Evolutionary conservation across 2,113 vertebrate species (phyloP), one percentile per base, ranked within the genome.

Genomic region (Orientallactaga bullata): DNA sequence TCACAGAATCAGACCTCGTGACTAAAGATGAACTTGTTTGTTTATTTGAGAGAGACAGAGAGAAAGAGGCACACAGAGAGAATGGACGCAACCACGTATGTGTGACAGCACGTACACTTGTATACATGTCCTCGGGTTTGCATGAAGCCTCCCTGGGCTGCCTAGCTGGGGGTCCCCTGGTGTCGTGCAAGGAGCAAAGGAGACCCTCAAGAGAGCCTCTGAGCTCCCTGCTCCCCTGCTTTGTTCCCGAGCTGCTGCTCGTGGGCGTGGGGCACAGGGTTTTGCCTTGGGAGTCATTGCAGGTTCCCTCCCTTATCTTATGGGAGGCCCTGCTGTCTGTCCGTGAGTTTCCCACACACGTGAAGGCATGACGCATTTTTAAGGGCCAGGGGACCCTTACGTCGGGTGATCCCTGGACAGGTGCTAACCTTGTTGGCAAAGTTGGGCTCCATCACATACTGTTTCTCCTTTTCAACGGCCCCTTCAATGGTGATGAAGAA

Each of bases 401-500:
- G 2, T 0, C 1, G 37, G 7, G 73, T 0, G 18, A 23, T 73
- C 60, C 63, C 61, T 2, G 20, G 69, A 35, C 20, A 35, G 23
- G n/a, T 58, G 11, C 3, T 21, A 97, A 99, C 99, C 99, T 99
- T 99, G 94, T 99, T 99, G n/a, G 99, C 99, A 97, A 99, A 99
- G 97, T 99, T 98, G 58, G 98, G 91, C 97, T 99, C 99, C 0
- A 98, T 92, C 93, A 99, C 96, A 0, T 98, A 98, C 83, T 99
- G 98, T 85, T 99, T 99, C 97, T 99, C 99, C 0, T 96, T 98
- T 87, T 99, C 99, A 81, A 98, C 98, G 0, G 99, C 98, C 60
- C 98, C 99, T 97, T 99, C 99, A 24, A 99, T 98, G 88, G 99
- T 99, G 97, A 99, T 98, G 93, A 99, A 99, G 98, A 99, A 99